phyloP scores from a whole-genome alignment of 1,140 invertebrate genomes.

The Pachypeltis micranthus region DNA sequence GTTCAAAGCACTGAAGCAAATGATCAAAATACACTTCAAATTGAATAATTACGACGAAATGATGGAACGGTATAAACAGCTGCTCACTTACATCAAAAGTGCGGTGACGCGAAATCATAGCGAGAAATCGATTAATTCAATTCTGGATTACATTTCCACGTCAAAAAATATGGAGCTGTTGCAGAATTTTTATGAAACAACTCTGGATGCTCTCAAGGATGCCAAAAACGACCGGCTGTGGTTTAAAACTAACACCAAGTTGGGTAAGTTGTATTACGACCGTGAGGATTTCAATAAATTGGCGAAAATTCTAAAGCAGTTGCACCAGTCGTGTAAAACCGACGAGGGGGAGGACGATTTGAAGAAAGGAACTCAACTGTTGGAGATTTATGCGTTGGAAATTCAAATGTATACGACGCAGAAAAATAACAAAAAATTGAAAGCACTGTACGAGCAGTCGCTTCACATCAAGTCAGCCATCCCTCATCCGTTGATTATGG shows the following conservation, averaged over 20 bases:
- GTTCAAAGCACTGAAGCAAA: conserved; percentile 99
- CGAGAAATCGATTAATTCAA: conserved; percentile 99
- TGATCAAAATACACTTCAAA: conserved; percentile 99
- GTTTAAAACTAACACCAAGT: conserved; percentile 99
- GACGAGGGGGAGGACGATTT: conserved; percentile 99
- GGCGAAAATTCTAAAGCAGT: conserved; percentile 91
- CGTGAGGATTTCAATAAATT: conserved; percentile 88
- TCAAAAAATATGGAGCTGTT: conserved; percentile 99
- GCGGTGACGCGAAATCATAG: conserved; percentile 98
- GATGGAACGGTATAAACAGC: conserved; percentile 93
- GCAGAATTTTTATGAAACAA: conserved; percentile 99
- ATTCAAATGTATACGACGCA: conserved; percentile 99
- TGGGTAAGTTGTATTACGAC: conserved; percentile 98
- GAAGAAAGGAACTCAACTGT: conserved; percentile 94
- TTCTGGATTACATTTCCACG: conserved; percentile 98
- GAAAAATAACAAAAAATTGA: conserved; percentile 99
- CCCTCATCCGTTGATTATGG: conserved; percentile 98
- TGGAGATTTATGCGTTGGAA: conserved; percentile 98
- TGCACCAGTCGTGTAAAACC: conserved; percentile 96
- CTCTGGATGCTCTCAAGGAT: conserved; percentile 93
- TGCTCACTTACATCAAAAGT: conserved; percentile 96
- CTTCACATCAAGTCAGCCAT: conserved; percentile 98
- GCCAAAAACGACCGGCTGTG: conserved; percentile 98
- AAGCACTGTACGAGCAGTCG: conserved; percentile 95
- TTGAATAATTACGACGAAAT: conserved; percentile 91